Percentiles rank a stretch among this genome's conserved stretches.
These are phyloP conservation scores for Phaetusa simplex DNA, from an alignment of 2,113 vertebrate species.

Conservation along the genomic window DNA sequence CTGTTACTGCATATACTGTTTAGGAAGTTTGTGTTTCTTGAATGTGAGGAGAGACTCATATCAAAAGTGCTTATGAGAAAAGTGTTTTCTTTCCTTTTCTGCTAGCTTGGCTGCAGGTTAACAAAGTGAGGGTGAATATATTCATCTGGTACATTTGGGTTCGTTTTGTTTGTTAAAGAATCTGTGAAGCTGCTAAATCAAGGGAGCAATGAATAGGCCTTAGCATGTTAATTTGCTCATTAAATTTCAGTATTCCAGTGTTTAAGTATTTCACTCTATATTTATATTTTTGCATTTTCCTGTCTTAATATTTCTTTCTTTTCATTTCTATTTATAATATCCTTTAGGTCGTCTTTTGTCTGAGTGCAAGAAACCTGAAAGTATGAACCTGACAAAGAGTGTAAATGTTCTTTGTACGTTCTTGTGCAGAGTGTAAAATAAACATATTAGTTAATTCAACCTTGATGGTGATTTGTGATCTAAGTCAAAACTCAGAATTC, in stretches of 20 bases:
- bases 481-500: background rate
- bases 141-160: background rate
- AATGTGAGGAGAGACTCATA: background rate
- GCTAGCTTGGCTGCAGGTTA: background rate
- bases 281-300: background rate
- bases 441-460: background rate
- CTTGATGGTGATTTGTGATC: background rate
- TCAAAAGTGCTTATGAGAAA: background rate
- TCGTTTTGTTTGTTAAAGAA: background rate
- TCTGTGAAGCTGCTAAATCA: background rate
- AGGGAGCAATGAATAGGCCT: background rate
- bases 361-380: slow-evolving; percentile 4
- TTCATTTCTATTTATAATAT: background rate
- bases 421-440: background rate
- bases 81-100: background rate
- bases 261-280: background rate
- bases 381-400: background rate
- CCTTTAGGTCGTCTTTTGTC: background rate
- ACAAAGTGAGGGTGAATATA: background rate
- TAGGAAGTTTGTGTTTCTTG: background rate
- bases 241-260: background rate
- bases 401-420: background rate
- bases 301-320: background rate
- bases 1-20: background rate
- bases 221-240: background rate